Evolutionary conservation across 2,888 invertebrate genomes (phyloP).

Genomic region (Theodoxus fluviatilis): DNA sequence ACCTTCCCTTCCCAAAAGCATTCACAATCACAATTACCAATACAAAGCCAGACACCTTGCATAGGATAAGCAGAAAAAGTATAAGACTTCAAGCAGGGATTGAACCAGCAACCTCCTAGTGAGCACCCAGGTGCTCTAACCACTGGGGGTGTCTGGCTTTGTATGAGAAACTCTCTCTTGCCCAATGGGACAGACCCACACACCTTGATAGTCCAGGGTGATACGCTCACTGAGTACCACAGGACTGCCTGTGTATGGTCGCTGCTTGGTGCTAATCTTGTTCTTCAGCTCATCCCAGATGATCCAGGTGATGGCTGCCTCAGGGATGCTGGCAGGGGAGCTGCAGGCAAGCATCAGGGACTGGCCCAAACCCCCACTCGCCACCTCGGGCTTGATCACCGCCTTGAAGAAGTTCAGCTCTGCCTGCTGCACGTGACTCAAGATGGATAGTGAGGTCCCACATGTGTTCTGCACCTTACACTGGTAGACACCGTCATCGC

Average conservation of each 20-base stretch:
- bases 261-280: slow-evolving; percentile 83
- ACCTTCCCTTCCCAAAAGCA: no score
- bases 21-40: background rate
- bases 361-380: slow-evolving; percentile 71
- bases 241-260: slow-evolving; percentile 81
- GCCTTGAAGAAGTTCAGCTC: slow-evolving; percentile 39
- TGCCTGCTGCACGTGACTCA: slow-evolving; percentile 91
- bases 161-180: no score
- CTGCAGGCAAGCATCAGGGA: slow-evolving; percentile 88
- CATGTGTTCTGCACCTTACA: slow-evolving; percentile 83
- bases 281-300: background rate
- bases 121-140: no score
- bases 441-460: slow-evolving; percentile 92
- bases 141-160: no score
- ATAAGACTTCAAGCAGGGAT: background rate
- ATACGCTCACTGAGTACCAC: slow-evolving; percentile 76
- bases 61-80: background rate
- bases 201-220: slow-evolving; percentile 86
- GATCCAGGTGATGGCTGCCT: slow-evolving; percentile 33
- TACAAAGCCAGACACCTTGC: no score
- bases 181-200: background rate
- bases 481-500: slow-evolving; percentile 91
- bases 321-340: slow-evolving; percentile 75
- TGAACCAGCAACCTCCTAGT: no score
- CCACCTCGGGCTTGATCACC: slow-evolving; percentile 23